Conservation (phyloP, 2,888 invertebrate genomes). For the Mythimna albipuncta region DNA sequence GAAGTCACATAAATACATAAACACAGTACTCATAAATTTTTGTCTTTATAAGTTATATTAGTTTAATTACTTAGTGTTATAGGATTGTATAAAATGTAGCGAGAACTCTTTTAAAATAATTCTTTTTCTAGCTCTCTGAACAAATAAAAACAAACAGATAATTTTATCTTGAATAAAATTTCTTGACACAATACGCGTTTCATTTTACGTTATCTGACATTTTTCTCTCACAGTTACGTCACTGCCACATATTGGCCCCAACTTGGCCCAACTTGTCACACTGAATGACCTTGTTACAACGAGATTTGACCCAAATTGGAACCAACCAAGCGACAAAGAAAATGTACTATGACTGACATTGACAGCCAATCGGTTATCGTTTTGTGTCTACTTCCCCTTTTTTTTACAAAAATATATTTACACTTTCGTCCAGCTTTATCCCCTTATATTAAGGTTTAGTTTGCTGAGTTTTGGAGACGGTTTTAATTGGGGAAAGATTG, state of each 20-base stretch:
- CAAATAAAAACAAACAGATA: neutral
- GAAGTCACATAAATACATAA: no score
- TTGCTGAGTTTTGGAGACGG: conserved; percentile 25
- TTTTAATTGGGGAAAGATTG: conserved; percentile 52
- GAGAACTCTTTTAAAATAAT: no score
- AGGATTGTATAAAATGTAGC: no score
- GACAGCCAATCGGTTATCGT: conserved; percentile 71
- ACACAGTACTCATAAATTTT: no score
- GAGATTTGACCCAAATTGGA: conserved; percentile 64
- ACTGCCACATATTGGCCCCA: conserved; percentile 32
- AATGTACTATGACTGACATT: conserved; percentile 66
- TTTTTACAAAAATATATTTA: conserved; percentile 41
- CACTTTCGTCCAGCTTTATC: conserved; percentile 15
- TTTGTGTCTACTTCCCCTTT: conserved; percentile 54
- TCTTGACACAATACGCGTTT: neutral
- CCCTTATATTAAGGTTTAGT: conserved; percentile 8
- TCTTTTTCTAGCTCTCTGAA: no score
- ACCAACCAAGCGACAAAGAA: conserved; percentile 58
- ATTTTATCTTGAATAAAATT: conserved; percentile 4
- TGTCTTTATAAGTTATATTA: no score
- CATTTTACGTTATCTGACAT: conserved; percentile 4
- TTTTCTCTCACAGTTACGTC: neutral
- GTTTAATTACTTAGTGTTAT: no score
- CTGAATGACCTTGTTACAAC: conserved; percentile 43
- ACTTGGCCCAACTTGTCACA: conserved; percentile 46